Percentiles rank a stretch among this genome's conserved stretches.
Conservation (phyloP, 2,113 vertebrate genomes). For the Stegastes partitus region DNA sequence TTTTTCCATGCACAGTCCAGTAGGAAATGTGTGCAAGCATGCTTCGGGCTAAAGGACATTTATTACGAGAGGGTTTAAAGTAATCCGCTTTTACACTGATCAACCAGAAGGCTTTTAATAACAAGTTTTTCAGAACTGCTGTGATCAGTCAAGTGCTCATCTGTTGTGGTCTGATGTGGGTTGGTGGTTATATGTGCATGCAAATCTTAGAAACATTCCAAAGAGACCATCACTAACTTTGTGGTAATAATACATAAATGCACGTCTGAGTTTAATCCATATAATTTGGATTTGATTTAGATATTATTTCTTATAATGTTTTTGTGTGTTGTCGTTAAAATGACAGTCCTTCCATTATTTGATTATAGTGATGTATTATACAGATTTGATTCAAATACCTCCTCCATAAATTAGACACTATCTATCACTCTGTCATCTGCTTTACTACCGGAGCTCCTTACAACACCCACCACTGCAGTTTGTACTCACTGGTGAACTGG, state of each 20-base stretch:
- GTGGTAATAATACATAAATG: neutral
- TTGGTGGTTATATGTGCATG: neutral
- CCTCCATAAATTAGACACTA: too few relatives aligned
- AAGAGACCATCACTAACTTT: neutral
- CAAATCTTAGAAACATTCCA: neutral
- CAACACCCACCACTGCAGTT: too few relatives aligned
- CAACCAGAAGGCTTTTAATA: neutral
- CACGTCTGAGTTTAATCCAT: neutral
- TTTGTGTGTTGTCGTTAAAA: too few relatives aligned
- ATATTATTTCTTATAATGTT: neutral
- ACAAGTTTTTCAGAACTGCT: slow-evolving; percentile 11
- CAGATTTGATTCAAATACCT: too few relatives aligned
- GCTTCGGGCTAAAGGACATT: too few relatives aligned
- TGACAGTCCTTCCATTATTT: too few relatives aligned
- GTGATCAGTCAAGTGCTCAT: neutral
- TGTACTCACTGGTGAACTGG: too few relatives aligned
- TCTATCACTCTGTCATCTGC: too few relatives aligned
- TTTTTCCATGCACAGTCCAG: neutral
- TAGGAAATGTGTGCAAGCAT: neutral
- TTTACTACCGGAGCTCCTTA: too few relatives aligned
- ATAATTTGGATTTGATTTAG: neutral
- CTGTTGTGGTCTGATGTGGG: slow-evolving; percentile 6
- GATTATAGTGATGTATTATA: too few relatives aligned
- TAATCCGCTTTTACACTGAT: neutral
- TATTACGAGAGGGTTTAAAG: neutral